These are phyloP conservation scores for Pseudomyrmex cubaensis DNA, from an alignment of 1,140 invertebrate genomes.

Conservation along the genomic window DNA sequence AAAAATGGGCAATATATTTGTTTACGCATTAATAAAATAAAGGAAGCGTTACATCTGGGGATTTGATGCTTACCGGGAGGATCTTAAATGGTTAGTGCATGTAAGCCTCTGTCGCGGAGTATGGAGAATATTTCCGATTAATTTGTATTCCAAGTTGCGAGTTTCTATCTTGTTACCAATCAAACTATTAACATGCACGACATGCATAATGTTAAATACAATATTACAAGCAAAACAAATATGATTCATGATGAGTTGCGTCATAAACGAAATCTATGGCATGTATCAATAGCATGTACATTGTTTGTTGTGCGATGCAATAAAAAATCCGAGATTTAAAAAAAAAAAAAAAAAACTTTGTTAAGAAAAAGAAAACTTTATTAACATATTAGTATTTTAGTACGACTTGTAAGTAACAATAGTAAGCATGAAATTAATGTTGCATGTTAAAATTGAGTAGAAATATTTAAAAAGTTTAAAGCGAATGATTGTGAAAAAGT, in stretches of 20 bases:
- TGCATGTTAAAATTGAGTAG: too few species aligned
- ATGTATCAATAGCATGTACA: neutral
- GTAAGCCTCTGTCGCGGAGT: slow-evolving; percentile 63
- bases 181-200: slow-evolving; percentile 81
- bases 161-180: slow-evolving; percentile 86
- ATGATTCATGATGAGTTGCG: slow-evolving; percentile 10
- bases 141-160: slow-evolving; percentile 85
- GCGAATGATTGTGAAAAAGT: too few species aligned
- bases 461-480: too few species aligned
- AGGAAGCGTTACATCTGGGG: slow-evolving; percentile 17
- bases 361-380: too few species aligned
- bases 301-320: slow-evolving; percentile 13
- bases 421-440: too few species aligned
- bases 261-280: neutral
- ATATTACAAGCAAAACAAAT: slow-evolving; percentile 27
- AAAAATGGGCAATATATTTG: too few species aligned
- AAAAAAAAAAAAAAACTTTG: too few species aligned
- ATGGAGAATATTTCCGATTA: slow-evolving; percentile 84
- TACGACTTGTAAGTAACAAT: too few species aligned
- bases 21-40: neutral
- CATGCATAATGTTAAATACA: slow-evolving; percentile 68
- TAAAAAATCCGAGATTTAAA: neutral
- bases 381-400: too few species aligned
- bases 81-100: slow-evolving; percentile 65
- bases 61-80: slow-evolving; percentile 71